Evolutionary conservation across 1,140 invertebrate species (phyloP).

Genomic region (Kradibia gibbosae): DNA sequence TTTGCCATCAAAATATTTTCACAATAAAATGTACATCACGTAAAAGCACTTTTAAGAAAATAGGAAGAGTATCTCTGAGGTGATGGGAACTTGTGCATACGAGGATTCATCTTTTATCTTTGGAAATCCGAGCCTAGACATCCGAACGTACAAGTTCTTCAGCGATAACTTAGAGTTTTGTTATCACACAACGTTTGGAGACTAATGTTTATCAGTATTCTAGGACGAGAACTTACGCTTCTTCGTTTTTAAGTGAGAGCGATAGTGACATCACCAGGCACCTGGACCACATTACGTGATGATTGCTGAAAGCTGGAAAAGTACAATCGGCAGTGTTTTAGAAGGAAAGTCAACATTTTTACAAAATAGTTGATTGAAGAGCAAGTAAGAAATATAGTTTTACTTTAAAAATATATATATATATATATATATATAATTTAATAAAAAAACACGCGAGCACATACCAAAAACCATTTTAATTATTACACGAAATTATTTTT

Average conservation of each 20-base stretch:
- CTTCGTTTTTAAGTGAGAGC: slow-evolving; percentile 12
- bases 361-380: too few relatives aligned
- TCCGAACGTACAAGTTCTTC: not conserved
- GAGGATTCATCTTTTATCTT: not conserved
- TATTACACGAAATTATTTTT: too few relatives aligned
- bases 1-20: too few relatives aligned
- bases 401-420: too few relatives aligned
- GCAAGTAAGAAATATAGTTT: too few relatives aligned
- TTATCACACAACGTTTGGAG: not conserved
- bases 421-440: too few relatives aligned
- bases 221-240: not conserved
- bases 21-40: not conserved
- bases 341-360: slow-evolving; percentile 3
- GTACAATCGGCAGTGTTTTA: not conserved
- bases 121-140: not conserved
- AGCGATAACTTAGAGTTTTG: not conserved
- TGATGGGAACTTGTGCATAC: not conserved
- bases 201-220: not conserved
- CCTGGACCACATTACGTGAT: slow-evolving; percentile 9
- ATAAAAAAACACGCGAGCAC: too few relatives aligned
- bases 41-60: slow-evolving; percentile 6
- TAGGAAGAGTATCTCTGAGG: not conserved
- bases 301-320: slow-evolving; percentile 4
- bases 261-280: slow-evolving; percentile 11
- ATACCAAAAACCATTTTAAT: too few relatives aligned